phyloP scores from a whole-genome alignment of 2,797 vertebrate genomes.

The Enoplosus armatus region DNA sequence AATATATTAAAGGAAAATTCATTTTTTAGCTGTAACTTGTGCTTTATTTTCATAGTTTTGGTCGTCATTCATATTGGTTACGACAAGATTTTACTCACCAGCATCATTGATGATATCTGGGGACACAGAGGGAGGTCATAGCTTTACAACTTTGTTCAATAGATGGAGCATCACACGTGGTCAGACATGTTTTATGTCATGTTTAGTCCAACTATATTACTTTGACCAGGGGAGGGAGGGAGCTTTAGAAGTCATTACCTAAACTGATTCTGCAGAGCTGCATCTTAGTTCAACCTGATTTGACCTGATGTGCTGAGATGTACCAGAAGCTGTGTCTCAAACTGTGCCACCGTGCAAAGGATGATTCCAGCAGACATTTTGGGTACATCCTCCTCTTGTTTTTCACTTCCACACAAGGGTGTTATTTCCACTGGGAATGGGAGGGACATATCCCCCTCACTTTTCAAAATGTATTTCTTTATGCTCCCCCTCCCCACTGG shows the following conservation, averaged over 20 bases:
- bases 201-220: neutral
- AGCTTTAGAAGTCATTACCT: neutral
- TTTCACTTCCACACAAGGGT: neutral
- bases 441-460: neutral
- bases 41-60: constrained; percentile 3
- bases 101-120: neutral
- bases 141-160: neutral
- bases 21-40: neutral
- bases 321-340: constrained; percentile 24
- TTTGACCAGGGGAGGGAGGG: neutral
- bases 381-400: constrained; percentile 1
- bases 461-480: neutral
- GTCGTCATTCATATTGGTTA: neutral
- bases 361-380: constrained; percentile 36
- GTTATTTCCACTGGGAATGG: neutral
- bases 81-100: neutral
- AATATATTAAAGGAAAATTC: neutral
- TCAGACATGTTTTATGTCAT: neutral
- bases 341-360: neutral
- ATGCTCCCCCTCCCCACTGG: neutral
- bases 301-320: constrained; percentile 28
- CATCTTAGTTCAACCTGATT: neutral
- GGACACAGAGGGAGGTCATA: neutral
- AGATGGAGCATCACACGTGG: neutral
- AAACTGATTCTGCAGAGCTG: neutral